These are phyloP conservation scores for Boloria euphrosyne DNA, from an alignment of 2,888 invertebrate genomes.

Conservation along the genomic window DNA sequence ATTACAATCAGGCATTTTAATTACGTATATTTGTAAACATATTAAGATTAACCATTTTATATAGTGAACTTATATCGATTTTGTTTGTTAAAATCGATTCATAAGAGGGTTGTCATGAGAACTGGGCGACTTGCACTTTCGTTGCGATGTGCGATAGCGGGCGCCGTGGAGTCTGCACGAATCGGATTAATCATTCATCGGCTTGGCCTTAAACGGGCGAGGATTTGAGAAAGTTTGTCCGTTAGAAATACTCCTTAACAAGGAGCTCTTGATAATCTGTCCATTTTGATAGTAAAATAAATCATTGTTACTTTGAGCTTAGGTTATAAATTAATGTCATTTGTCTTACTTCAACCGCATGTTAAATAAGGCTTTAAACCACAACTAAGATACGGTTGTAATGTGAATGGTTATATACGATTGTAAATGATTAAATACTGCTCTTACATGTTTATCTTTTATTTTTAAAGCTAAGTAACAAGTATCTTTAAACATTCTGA, in stretches of 20 bases:
- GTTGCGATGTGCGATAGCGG: conserved; percentile 61
- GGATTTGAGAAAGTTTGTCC: conserved; percentile 49
- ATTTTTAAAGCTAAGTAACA: no score
- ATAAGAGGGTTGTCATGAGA: conserved; percentile 65
- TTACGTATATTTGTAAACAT: no score
- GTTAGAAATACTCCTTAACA: conserved; percentile 41
- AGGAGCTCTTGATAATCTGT: conserved; percentile 19
- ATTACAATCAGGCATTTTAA: no score
- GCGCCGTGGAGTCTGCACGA: conserved; percentile 73
- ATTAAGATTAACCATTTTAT: no score
- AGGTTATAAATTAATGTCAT: background rate
- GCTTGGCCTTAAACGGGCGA: conserved; percentile 42
- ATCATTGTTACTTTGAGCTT: background rate
- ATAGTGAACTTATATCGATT: background rate
- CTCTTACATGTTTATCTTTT: no score
- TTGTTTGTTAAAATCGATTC: conserved; percentile 24
- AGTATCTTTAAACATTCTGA: no score
- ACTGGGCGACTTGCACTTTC: conserved; percentile 79
- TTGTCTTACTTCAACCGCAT: background rate
- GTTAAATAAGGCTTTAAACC: background rate
- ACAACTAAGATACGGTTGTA: background rate
- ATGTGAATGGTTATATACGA: no score
- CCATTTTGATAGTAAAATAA: conserved; percentile 1
- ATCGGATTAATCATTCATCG: conserved; percentile 64
- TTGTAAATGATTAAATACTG: no score